Percentiles rank a stretch among this genome's conserved stretches.
Evolutionary conservation across 2,113 vertebrate species (phyloP).

Genomic region (Alethe castanea): DNA sequence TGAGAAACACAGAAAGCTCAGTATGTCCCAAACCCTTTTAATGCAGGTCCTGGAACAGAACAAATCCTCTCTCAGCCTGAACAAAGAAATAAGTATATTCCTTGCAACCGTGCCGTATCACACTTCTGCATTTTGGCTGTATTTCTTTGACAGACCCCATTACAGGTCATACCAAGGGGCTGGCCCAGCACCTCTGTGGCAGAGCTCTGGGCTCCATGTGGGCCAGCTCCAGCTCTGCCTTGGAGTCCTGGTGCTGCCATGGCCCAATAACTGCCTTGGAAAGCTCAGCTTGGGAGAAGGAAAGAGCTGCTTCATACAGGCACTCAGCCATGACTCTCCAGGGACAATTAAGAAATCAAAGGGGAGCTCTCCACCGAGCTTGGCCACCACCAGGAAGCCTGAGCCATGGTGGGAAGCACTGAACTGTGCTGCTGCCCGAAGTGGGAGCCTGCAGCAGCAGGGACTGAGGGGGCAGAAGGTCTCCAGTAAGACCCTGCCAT

Average conservation of each 20-base stretch:
- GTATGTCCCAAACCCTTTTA: neutral
- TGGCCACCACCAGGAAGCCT: neutral
- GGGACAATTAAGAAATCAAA: neutral
- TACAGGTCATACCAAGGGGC: neutral
- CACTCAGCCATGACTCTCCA: neutral
- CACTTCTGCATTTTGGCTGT: neutral
- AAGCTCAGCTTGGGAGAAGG: neutral
- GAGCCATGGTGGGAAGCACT: neutral
- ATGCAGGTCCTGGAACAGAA: neutral
- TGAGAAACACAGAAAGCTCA: neutral
- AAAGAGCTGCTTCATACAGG: neutral
- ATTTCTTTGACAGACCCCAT: neutral
- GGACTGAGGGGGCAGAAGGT: neutral
- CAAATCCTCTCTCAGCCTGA: neutral
- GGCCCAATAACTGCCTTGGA: neutral
- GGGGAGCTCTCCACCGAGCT: neutral
- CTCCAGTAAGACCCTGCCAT: neutral
- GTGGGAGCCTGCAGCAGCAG: neutral
- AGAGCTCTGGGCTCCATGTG: neutral
- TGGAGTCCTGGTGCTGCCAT: neutral
- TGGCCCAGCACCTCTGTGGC: neutral
- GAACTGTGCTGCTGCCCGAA: neutral
- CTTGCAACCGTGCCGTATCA: neutral
- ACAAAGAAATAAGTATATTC: neutral
- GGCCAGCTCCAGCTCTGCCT: neutral